Base-by-base conservation (phyloP, 2,888 invertebrate species). In the Chloromyia formosa region DNA sequence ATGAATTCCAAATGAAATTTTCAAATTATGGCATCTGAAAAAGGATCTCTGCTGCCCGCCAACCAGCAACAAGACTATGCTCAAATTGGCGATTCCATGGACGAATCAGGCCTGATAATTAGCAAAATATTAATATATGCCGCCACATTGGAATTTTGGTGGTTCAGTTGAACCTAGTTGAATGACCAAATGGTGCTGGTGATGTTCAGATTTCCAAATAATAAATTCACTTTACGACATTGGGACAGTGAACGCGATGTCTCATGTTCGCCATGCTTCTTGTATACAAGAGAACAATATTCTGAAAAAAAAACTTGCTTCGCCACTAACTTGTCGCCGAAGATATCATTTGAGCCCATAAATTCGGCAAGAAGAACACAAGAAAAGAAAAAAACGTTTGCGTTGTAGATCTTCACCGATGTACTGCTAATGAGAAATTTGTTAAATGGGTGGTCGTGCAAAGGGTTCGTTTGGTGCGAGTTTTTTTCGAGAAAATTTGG, bases 1-100 rank as follows among this genome's bases (percentile, higher is more conserved):
- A n/a, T 61, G 61, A 61, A 61, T 61, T 61, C 61, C 61, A 61
- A 61, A n/a, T n/a, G n/a, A n/a, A n/a, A n/a, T n/a, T n/a, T n/a
- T 61, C 7, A 61, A 61, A 1, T n/a, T 9, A 42, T 9, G 12
- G 42, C 42, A 42, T 9, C 42, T n/a, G n/a, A n/a, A n/a, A n/a
- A 42, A 42, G 42, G 42, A 12, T 42, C 42, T 42, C 42, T 9
- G 42, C 42, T 42, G 7, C 7, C 12, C 7, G 3, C 2, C 10
- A 5, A 4, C 35, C 16, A n/a, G 5, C 58, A 20, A 20, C 14
- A 58, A 58, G 58, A 22, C n/a, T n/a, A n/a, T n/a, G n/a, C n/a
- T n/a, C n/a, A 7, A 9, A 27, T 61, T 16, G 61, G 35, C 61
- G 27, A 61, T n/a, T 35, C 23, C 61, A 61, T 61, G n/a, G 27